phyloP scores from a whole-genome alignment of 2,113 vertebrate genomes.

The Okapia johnstoni region DNA sequence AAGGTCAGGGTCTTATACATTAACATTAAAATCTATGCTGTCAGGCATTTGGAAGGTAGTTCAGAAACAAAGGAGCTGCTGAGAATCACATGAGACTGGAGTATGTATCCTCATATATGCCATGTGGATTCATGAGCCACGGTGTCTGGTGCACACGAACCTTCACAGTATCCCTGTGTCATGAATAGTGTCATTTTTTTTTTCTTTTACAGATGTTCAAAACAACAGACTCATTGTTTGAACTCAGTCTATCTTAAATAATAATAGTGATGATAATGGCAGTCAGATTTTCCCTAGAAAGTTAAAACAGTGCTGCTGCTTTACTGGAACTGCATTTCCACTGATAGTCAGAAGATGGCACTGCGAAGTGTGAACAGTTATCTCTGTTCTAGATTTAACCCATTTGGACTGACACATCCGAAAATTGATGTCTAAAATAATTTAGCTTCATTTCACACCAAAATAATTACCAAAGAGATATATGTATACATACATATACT shows the following conservation, averaged over 20 bases:
- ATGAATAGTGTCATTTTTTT: neutral
- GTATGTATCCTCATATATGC: neutral
- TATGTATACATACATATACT: neutral
- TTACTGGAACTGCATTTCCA: neutral
- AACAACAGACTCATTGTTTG: neutral
- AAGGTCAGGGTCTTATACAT: neutral
- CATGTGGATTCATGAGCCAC: rapidly evolving
- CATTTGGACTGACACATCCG: neutral
- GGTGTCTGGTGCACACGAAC: rapidly evolving
- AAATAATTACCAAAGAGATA: neutral
- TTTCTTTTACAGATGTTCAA: neutral
- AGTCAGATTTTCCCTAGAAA: neutral
- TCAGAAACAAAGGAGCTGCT: neutral
- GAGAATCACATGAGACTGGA: neutral
- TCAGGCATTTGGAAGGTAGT: neutral
- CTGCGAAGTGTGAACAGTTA: neutral
- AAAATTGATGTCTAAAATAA: neutral
- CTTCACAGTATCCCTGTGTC: neutral
- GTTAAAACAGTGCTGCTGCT: neutral
- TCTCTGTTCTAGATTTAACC: neutral
- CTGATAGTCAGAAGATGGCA: constrained; percentile 48
- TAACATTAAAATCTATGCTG: neutral
- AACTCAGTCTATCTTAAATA: neutral
- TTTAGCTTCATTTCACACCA: neutral
- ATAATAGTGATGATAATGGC: too few relatives aligned